phyloP scores from a whole-genome alignment of 2,113 vertebrate genomes.

The Hippopotamus amphibius region DNA sequence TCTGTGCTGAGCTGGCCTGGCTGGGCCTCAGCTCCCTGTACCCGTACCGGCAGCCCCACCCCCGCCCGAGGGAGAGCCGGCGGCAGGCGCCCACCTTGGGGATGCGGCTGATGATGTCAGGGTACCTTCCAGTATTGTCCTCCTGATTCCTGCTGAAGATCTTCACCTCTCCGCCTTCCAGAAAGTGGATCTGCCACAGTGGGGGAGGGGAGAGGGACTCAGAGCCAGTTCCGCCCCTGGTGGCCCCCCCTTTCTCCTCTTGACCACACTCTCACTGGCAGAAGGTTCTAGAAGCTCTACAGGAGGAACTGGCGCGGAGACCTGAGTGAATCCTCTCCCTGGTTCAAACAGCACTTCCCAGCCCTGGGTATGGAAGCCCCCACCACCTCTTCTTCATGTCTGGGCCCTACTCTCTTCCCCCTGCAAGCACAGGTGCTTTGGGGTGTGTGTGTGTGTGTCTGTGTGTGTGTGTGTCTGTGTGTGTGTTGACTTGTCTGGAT shows the following conservation, averaged over 20 bases:
- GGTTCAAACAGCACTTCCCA: neutral
- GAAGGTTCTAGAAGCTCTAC: neutral
- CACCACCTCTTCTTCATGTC: rapidly evolving
- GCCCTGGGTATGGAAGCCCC: rapidly evolving
- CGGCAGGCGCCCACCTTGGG: slow-evolving; percentile 87
- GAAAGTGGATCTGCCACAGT: slow-evolving; percentile 90
- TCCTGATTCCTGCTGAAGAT: slow-evolving; percentile 96
- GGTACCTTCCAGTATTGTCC: slow-evolving; percentile 95
- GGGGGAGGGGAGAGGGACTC: neutral
- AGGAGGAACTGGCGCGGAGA: neutral
- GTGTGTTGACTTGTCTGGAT: rapidly evolving
- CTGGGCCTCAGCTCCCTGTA: rapidly evolving
- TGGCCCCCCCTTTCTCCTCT: neutral
- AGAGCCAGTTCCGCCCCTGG: neutral
- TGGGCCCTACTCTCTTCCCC: rapidly evolving
- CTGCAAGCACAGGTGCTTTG: rapidly evolving
- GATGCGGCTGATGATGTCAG: slow-evolving; percentile 92
- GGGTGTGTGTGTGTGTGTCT: rapidly evolving
- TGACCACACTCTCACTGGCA: neutral
- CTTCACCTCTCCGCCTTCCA: slow-evolving; percentile 91
- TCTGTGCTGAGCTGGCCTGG: rapidly evolving
- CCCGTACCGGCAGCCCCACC: rapidly evolving
- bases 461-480: neutral
- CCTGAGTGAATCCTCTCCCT: neutral
- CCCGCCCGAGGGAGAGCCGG: rapidly evolving